Evolutionary conservation across 2,797 vertebrate species (phyloP).

Genomic region (Falco peregrinus): DNA sequence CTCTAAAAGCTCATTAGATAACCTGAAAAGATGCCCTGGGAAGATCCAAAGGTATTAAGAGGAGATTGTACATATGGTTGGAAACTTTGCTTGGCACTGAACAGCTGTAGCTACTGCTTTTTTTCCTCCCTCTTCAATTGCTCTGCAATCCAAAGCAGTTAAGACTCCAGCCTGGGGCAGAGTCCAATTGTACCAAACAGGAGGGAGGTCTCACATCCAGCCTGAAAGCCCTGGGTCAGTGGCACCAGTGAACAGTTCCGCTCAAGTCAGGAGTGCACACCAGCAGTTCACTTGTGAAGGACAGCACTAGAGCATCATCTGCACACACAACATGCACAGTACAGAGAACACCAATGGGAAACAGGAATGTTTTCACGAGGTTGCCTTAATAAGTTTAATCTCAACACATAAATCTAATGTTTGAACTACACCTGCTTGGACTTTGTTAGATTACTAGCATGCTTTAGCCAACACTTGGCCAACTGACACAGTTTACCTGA

Average conservation of each 20-base stretch:
- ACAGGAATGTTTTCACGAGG: neutral
- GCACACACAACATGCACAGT: neutral
- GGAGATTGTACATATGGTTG: neutral
- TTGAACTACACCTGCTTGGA: neutral
- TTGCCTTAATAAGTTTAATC: neutral
- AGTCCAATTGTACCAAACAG: neutral
- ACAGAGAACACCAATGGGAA: neutral
- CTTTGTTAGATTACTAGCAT: neutral
- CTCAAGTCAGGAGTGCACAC: neutral
- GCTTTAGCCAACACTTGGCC: neutral
- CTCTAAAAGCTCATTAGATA: neutral
- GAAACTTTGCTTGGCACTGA: neutral
- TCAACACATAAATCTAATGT: neutral
- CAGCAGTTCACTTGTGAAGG: neutral
- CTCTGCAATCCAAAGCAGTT: neutral
- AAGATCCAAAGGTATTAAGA: neutral
- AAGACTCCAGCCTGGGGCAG: fast-evolving
- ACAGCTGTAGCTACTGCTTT: neutral
- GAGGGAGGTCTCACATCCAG: neutral
- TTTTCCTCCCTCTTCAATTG: neutral
- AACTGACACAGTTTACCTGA: neutral
- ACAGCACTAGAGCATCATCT: neutral
- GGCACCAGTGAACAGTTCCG: neutral
- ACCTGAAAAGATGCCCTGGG: neutral
- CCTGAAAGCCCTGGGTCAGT: neutral